Evolutionary conservation across 1,140 invertebrate genomes (phyloP).

Genomic region (Pseudomyrmex pallidus): DNA sequence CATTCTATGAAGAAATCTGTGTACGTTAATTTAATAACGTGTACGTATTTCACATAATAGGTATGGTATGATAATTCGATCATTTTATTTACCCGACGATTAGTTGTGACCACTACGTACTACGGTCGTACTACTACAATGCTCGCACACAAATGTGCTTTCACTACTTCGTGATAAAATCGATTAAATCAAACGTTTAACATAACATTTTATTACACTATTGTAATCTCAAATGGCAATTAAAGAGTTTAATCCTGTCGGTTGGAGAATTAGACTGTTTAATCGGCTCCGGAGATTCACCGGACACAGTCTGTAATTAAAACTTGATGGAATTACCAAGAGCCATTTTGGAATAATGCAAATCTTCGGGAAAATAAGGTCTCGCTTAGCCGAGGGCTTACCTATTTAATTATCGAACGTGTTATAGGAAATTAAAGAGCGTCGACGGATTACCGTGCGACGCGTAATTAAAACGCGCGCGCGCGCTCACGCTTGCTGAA

Average conservation of each 20-base stretch:
- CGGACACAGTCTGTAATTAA: constrained; percentile 28
- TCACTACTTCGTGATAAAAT: too few relatives aligned
- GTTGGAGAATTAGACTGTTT: constrained; percentile 17
- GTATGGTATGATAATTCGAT: too few relatives aligned
- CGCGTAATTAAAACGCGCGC: constrained; percentile 18
- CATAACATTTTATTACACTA: neutral
- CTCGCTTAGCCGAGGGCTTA: constrained; percentile 20
- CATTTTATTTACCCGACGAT: too few relatives aligned
- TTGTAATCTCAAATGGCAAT: neutral
- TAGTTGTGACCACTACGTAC: too few relatives aligned
- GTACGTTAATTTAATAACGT: too few relatives aligned
- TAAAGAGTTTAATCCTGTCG: constrained; percentile 21
- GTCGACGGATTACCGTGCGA: neutral
- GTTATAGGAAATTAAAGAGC: constrained; percentile 39
- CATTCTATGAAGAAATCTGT: too few relatives aligned
- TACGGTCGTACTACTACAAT: too few relatives aligned
- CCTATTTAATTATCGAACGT: constrained; percentile 40
- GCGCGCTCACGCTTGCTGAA: neutral
- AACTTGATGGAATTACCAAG: constrained; percentile 32
- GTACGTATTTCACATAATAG: too few relatives aligned
- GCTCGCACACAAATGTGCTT: too few relatives aligned
- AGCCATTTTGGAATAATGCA: constrained; percentile 17
- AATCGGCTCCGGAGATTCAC: constrained; percentile 18
- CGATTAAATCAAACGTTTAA: neutral
- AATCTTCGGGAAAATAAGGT: constrained; percentile 23